Evolutionary conservation across 2,888 invertebrate genomes (phyloP), one percentile per base, ranked within the genome.

Genomic region (Lasioglossum marginatum): DNA sequence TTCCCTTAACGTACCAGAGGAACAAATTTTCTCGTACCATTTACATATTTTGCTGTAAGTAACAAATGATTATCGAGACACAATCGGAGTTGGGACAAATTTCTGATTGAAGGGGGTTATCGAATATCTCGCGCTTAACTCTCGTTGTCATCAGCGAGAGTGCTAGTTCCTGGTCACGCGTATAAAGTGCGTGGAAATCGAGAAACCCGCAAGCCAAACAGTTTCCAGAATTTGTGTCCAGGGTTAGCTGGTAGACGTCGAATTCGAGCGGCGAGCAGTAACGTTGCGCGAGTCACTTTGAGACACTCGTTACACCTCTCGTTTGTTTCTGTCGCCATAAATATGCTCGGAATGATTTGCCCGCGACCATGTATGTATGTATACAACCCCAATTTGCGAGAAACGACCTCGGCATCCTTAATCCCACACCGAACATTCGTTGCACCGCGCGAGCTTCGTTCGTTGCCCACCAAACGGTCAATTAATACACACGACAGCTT

Each of bases 351-450:
- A 75, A 82, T 82, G 60, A 82, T 82, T 82, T 82, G 40, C 48
- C 48, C 43, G 31, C 16, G 43, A 27, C 43, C 75, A 57, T 57
- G 68, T 12, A 57, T 57, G 68, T 12, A 57, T 57, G 57, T 45
- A 23, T 74, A 79, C 52, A 82, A 82, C 73, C 70, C 74, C 79
- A 70, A 82, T 82, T 74, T 82, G 45, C 74, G 57, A 74, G 68
- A 34, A 48, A 74, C 68, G 52, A 70, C 37, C 57, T 60, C 48
- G 27, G 27, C 31, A 57, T 45, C 45, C 70, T 80, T 80, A 80
- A 82, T 82, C 74, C 75, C 74, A 43, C 16, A 43, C 37, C 75
- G 74, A 80, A 23, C 80, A 70, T 80, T 74, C 57, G 79, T 79
- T 75, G 70, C 74, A 31, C 57, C n/a, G 1, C 31, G 43, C 31